Evolutionary conservation across 1,140 invertebrate species (phyloP), one percentile per base, ranked within the genome.

Genomic region (Heliconius hewitsoni): DNA sequence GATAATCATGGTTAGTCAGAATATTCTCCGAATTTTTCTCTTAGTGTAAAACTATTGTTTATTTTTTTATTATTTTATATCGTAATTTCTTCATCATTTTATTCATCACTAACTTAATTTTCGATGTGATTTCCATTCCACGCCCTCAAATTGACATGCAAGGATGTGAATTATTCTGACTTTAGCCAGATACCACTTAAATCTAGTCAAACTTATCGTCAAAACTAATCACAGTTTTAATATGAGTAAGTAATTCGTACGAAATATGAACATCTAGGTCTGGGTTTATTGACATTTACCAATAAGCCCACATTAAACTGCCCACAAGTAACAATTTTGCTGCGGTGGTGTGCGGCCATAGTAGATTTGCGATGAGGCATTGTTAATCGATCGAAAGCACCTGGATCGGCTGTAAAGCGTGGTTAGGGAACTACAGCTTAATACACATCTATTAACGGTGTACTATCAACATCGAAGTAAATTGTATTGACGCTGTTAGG

Each of bases 301-400:
- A 72, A 72, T 39, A 9, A 9, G 34, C 18, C 19, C 27, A 66
- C 23, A 66, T n/a, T 39, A 71, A 19, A 19, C 8, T 27, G 37
- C 71, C 71, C 8, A 16, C n/a, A 72, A 16, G 8, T 37, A 71
- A 71, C 70, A 39, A 19, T 72, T 42, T 71, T 39, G 71, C 34
- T 30, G 71, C 18, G 23, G 34, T 72, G 71, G 37, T 39, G 71
- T 72, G 71, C 9, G 37, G 37, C 71, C 71, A 42, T 72, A 72
- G 8, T 72, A 72, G 71, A 73, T 73, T 73, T 73, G 42, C 46
- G 42, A 30, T 52, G 76, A 77, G 72, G 8, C 27, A 77, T 72
- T 72, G 70, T 77, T 72, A 77, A 77, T 72, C 66, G 66, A 77
- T 77, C 70, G 42, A 72, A 71, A 71, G 76, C 76, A 77, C 34